These are phyloP conservation scores for Orchestes rusci DNA, from an alignment of 2,888 invertebrate genomes.

Conservation along the genomic window DNA sequence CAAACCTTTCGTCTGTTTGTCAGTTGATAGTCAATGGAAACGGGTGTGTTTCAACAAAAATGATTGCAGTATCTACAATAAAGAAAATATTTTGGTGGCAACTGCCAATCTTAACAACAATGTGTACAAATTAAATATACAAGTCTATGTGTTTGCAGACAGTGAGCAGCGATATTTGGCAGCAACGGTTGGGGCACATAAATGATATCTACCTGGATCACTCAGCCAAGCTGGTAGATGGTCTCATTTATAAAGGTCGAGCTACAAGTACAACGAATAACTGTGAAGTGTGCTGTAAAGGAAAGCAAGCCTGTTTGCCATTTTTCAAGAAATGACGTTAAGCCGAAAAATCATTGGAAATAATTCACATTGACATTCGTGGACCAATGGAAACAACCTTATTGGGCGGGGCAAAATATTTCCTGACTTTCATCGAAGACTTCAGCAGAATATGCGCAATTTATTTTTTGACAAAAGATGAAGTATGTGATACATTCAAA, in stretches of 20 bases:
- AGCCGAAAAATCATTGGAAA: conserved; percentile 10
- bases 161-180: conserved; percentile 12
- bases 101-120: too few relatives aligned
- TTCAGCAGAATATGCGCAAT: too few relatives aligned
- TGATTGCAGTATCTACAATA: not conserved
- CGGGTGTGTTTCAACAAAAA: conserved; percentile 13
- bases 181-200: conserved; percentile 18
- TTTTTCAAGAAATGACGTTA: conserved; percentile 23
- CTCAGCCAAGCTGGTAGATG: conserved; percentile 5
- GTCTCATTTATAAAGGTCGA: conserved; percentile 1
- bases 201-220: conserved; percentile 14
- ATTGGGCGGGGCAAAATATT: conserved; percentile 4
- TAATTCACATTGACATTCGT: not conserved
- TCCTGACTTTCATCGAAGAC: conserved; percentile 12
- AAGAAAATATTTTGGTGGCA: not conserved
- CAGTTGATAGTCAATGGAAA: conserved; percentile 26
- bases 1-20: too few relatives aligned
- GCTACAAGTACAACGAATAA: not conserved
- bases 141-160: not conserved
- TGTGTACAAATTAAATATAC: conserved; percentile 2
- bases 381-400: conserved; percentile 6
- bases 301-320: conserved; percentile 31
- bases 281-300: conserved; percentile 23
- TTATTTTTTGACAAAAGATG: conserved; percentile 10
- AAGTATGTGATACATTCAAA: conserved; percentile 14